Evolutionary conservation across 2,888 invertebrate species (phyloP).

Genomic region (Synanthedon myopaeformis): DNA sequence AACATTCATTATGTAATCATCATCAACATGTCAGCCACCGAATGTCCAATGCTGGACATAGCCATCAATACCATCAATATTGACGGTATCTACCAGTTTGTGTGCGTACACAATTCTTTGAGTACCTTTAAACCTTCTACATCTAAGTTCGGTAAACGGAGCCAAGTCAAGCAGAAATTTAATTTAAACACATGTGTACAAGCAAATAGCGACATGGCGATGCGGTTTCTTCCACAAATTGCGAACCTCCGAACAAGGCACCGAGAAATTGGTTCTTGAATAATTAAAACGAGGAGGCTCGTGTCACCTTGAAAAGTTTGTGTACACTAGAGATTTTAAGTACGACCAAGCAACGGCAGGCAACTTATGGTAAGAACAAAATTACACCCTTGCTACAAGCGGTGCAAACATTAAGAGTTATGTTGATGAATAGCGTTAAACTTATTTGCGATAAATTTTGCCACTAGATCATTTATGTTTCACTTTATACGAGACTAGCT

Average conservation of each 20-base stretch:
- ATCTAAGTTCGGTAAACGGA: not conserved
- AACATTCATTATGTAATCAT: no score
- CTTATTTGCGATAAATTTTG: no score
- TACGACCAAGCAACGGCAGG: not conserved
- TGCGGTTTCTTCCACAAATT: conserved; percentile 1
- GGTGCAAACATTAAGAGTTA: no score
- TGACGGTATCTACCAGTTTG: no score
- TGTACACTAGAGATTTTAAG: not conserved
- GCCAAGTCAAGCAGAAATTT: not conserved
- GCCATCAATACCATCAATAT: no score
- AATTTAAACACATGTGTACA: not conserved
- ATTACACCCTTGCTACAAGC: not conserved
- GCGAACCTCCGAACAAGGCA: conserved; percentile 1
- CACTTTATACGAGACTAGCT: no score
- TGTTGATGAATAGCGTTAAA: no score
- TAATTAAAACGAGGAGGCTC: conserved; percentile 2
- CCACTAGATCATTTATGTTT: no score
- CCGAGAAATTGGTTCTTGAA: conserved; percentile 4
- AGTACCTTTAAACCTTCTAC: not conserved
- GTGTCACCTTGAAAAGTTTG: conserved; percentile 4
- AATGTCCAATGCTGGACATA: no score
- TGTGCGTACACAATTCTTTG: not conserved
- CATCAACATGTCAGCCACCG: no score
- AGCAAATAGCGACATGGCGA: conserved; percentile 1
- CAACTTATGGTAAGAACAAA: not conserved